Conservation (phyloP, 2,888 invertebrate species). For the Megalurothrips usitatus region DNA sequence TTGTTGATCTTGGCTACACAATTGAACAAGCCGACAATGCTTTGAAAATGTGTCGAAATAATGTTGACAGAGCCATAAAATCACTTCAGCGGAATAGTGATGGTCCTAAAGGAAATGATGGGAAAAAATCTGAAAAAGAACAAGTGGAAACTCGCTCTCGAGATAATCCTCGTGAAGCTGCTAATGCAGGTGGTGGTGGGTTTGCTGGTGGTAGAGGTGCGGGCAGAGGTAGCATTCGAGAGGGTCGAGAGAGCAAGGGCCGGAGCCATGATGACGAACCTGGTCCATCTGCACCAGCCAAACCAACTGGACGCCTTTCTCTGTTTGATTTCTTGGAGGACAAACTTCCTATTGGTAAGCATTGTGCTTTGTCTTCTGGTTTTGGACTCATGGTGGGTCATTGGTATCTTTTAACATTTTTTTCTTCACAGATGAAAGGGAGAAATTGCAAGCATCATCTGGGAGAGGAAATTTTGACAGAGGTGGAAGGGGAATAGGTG, state of each 20-base stretch:
- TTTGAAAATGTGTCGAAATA: conserved; percentile 64
- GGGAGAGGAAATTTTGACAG: conserved; percentile 21
- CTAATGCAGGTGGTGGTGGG: conserved; percentile 40
- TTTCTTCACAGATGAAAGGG: conserved; percentile 31
- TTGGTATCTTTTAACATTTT: conserved; percentile 4
- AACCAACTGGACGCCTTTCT: conserved; percentile 74
- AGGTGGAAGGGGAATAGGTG: conserved; percentile 27
- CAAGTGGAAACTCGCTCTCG: conserved; percentile 5
- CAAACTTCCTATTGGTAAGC: conserved; percentile 55
- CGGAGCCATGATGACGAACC: conserved; percentile 38
- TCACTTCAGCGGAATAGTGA: conserved; percentile 39
- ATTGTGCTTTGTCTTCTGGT: too few relatives aligned
- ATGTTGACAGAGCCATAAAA: conserved; percentile 66
- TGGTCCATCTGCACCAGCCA: conserved; percentile 42
- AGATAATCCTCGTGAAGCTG: conserved; percentile 41
- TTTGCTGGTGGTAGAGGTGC: conserved; percentile 33
- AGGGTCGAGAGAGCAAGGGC: conserved; percentile 40
- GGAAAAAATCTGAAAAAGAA: conserved; percentile 30
- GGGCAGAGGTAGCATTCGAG: conserved; percentile 52
- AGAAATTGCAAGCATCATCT: conserved; percentile 15
- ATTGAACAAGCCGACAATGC: conserved; percentile 73
- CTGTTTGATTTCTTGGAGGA: conserved; percentile 78
- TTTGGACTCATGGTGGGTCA: too few relatives aligned
- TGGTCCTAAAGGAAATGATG: conserved; percentile 31
- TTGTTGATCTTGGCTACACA: conserved; percentile 73